Percentiles rank a stretch among this genome's conserved stretches.
Conservation (phyloP, 2,888 invertebrate species). For the Conistra vaccinii region DNA sequence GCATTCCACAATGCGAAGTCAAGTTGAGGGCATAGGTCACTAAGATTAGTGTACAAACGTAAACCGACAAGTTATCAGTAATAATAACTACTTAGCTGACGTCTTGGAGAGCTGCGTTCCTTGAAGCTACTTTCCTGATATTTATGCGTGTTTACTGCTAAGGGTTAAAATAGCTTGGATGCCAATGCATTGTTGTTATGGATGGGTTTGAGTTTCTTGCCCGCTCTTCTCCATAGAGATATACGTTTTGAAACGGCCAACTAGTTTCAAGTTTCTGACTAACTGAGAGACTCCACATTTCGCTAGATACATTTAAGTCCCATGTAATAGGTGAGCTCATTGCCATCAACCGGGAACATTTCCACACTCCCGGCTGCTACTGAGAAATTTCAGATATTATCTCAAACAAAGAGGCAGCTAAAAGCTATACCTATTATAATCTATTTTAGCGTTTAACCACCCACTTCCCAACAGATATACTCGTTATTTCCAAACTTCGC, state of each 20-base stretch:
- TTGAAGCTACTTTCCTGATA: background rate
- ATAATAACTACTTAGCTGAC: background rate
- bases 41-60: conserved; percentile 56
- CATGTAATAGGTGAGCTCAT: no score
- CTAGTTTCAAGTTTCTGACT: no score
- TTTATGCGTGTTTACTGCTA: background rate
- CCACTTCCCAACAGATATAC: background rate
- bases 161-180: background rate
- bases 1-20: conserved; percentile 50
- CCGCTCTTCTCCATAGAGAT: background rate
- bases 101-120: background rate
- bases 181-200: background rate
- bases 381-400: no score
- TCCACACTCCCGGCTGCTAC: no score
- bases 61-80: conserved; percentile 39
- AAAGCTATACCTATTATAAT: background rate
- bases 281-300: no score
- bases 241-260: background rate
- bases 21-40: conserved; percentile 48
- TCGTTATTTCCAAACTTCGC: conserved; percentile 28
- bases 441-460: background rate
- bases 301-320: no score
- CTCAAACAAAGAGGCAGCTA: no score
- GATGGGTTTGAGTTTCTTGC: background rate
- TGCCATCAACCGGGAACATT: no score